Base-by-base conservation (phyloP, 2,888 invertebrate genomes). In the Silvanus unidentatus region DNA sequence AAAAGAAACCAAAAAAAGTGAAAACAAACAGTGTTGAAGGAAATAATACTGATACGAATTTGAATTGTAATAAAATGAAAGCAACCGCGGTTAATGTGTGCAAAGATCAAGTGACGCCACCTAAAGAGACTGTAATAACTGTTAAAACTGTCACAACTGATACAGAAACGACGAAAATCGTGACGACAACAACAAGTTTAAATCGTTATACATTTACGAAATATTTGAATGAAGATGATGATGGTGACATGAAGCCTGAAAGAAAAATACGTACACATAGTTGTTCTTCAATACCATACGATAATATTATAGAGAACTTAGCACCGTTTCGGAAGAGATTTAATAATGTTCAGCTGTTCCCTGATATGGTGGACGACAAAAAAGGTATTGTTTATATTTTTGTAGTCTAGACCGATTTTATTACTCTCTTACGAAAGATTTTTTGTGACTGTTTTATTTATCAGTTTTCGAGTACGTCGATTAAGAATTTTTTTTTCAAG, bases 261-360 rank as follows among this genome's bases (percentile, higher is more conserved):
- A 68, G 67, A 49, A 66, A 69, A 47, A 59, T 60, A n/a, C 57
- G 70, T 39, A 71, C 71, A 3, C 70, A 70, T 43, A 71, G 70
- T 48, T 71, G 71, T 47, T 69, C 69, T 28, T 71, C 70, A 32
- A 69, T 71, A 51, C 67, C 71, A 1, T 71, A 71, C 45, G 71
- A 71, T 47, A 68, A 71, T 53, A 65, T 71, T 29, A 71, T 71
- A 41, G 71, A 71, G 48, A 71, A 71, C 55, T 54, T 71, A 49
- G 70, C 69, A 2, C 71, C 71, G n/a, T 71, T 71, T 47, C 57
- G 71, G 28, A 71, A 71, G 45, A 58, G 69, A 44, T 71, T 71
- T 52, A 69, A 69, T 48, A 71, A 70, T 48, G 61, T 71, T 1
- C 68, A 70, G 49, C 48, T 65, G 13, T 69, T 71, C 46, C 59